These are phyloP conservation scores for Acanthosepion lycidas DNA, from an alignment of 2,888 invertebrate genomes.

Conservation along the genomic window DNA sequence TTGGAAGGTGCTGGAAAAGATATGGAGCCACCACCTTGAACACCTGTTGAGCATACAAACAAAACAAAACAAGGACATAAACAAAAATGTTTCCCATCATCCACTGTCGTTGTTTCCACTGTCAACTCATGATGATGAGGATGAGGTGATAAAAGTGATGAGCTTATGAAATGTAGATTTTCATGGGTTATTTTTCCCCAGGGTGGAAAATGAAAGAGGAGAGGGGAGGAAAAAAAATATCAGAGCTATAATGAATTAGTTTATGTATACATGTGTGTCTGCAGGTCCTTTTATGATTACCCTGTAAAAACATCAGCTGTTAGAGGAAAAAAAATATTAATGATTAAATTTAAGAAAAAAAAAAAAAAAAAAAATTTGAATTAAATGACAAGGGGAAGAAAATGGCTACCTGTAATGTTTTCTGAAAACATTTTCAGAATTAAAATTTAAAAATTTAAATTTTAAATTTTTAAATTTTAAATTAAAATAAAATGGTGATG, in stretches of 20 bases:
- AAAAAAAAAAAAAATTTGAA: too few relatives aligned
- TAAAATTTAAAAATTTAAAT: background rate
- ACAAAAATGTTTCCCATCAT: slow-evolving; percentile 48
- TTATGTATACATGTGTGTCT: too few relatives aligned
- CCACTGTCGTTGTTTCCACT: background rate
- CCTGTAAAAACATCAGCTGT: too few relatives aligned
- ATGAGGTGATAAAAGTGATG: background rate
- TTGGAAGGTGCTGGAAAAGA: slow-evolving; percentile 58
- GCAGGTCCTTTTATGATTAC: too few relatives aligned
- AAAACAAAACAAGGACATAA: slow-evolving; percentile 42
- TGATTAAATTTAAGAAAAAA: too few relatives aligned
- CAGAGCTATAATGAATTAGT: background rate
- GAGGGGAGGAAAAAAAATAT: background rate
- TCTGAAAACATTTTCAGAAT: background rate
- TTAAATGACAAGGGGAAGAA: background rate
- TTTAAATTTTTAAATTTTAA: too few relatives aligned
- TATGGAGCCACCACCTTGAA: slow-evolving; percentile 61
- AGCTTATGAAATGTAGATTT: background rate
- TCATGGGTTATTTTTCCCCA: background rate
- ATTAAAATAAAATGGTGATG: too few relatives aligned
- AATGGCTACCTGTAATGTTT: background rate
- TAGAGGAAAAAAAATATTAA: too few relatives aligned
- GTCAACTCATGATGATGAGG: background rate
- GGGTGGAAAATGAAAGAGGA: background rate
- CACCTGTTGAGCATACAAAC: slow-evolving; percentile 54